These are phyloP conservation scores for Hylaeus anthracinus DNA, from an alignment of 1,140 invertebrate species.

Conservation along the genomic window DNA sequence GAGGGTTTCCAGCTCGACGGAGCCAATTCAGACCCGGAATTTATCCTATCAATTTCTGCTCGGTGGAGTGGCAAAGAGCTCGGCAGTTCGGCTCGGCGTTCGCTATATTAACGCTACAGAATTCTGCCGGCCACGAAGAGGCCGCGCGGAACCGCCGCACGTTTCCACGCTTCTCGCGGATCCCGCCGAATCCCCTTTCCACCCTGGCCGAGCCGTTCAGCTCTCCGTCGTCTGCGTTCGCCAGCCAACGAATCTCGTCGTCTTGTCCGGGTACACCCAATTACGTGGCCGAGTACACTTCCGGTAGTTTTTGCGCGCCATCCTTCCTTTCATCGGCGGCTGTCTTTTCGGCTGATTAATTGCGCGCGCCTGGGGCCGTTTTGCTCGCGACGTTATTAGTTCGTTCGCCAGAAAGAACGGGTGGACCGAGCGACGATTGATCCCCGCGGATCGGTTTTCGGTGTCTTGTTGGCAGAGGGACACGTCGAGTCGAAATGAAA, in stretches of 20 bases:
- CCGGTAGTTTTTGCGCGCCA: conserved; percentile 37
- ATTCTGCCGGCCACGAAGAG: conserved; percentile 57
- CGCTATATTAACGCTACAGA: conserved; percentile 80
- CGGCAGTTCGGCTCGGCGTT: conserved; percentile 74
- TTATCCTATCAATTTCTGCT: conserved; percentile 86
- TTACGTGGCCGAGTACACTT: conserved; percentile 44
- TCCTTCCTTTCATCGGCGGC: conserved; percentile 28
- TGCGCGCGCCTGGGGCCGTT: neutral
- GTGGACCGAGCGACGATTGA: neutral
- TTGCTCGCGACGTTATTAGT: neutral
- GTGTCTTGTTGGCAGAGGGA: neutral
- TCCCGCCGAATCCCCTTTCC: neutral
- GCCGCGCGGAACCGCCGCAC: conserved; percentile 29
- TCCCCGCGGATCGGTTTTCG: neutral
- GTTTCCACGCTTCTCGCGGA: conserved; percentile 49
- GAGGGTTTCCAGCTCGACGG: conserved; percentile 82
- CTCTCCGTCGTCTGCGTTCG: conserved; percentile 5
- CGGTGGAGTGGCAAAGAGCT: conserved; percentile 84
- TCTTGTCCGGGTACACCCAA: conserved; percentile 39
- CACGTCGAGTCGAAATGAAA: neutral
- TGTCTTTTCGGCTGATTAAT: conserved; percentile 38
- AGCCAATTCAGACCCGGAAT: conserved; percentile 85
- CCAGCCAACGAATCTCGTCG: conserved; percentile 23
- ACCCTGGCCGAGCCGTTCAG: too few species aligned
- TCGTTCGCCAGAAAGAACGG: neutral